Percentiles rank a stretch among this genome's conserved stretches.
Conservation (phyloP, 2,888 invertebrate species). For the Empis stercorea region DNA sequence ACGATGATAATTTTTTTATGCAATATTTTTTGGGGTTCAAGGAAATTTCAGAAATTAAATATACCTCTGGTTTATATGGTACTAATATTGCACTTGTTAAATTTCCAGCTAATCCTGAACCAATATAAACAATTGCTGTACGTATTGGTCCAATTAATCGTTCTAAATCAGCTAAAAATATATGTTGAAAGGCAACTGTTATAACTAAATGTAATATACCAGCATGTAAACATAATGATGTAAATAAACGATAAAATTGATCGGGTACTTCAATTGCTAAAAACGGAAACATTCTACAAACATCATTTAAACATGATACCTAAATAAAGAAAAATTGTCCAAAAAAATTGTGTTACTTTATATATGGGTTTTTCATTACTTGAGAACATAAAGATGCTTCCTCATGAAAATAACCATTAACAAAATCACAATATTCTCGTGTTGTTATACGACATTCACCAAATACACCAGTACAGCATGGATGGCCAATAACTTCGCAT, state of each 20-base stretch:
- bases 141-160: conserved; percentile 89
- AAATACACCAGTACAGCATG: conserved; percentile 93
- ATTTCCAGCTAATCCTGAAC: conserved; percentile 91
- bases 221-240: conserved; percentile 93
- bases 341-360: no score
- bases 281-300: conserved; percentile 95
- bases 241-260: conserved; percentile 94
- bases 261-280: conserved; percentile 85
- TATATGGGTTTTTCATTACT: no score
- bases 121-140: conserved; percentile 85
- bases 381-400: conserved; percentile 92
- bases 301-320: conserved; percentile 91
- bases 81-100: conserved; percentile 94
- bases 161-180: conserved; percentile 91
- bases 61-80: conserved; percentile 89
- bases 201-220: conserved; percentile 82
- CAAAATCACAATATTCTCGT: conserved; percentile 88
- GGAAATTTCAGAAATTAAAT: no score
- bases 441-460: conserved; percentile 93
- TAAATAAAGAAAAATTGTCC: conserved; percentile 36
- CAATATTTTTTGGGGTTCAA: no score
- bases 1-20: no score
- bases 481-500: conserved; percentile 89
- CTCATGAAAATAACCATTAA: conserved; percentile 88
- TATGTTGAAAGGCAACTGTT: conserved; percentile 81